phyloP scores from a whole-genome alignment of 2,113 vertebrate genomes.

The Eclectus roratus region DNA sequence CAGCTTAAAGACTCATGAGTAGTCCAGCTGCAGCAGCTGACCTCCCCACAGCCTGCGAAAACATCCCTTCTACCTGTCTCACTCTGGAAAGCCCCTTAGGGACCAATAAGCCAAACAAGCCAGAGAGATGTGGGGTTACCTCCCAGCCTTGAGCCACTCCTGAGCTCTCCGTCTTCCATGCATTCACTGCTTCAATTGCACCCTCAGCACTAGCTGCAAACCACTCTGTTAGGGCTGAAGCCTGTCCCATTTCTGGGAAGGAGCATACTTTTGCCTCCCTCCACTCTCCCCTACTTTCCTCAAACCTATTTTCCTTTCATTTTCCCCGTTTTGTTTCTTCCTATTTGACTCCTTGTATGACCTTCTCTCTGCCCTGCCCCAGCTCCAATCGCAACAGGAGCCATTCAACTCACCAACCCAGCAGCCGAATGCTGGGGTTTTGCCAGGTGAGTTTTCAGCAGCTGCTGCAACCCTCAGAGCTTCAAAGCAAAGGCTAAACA shows the following conservation, averaged over 20 bases:
- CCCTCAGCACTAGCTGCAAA: not conserved
- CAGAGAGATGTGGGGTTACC: not conserved
- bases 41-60: not conserved
- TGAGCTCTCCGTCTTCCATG: not conserved
- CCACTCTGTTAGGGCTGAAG: not conserved
- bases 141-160: not conserved
- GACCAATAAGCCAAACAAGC: constrained; percentile 29
- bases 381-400: accelerated
- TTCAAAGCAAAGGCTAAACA: accelerated
- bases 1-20: constrained; percentile 23
- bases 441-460: not conserved
- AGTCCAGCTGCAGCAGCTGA: not conserved
- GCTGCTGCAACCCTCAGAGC: not conserved
- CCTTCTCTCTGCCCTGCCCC: not conserved
- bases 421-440: not conserved
- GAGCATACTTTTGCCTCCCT: accelerated
- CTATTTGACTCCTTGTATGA: accelerated
- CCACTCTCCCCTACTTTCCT: not conserved
- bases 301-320: not conserved
- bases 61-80: not conserved
- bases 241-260: not conserved
- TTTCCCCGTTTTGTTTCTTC: not conserved
- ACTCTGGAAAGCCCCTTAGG: not conserved
- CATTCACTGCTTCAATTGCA: not conserved
- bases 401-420: accelerated